Conservation (phyloP, 2,113 vertebrate species). For the Rhinoderma darwinii region DNA sequence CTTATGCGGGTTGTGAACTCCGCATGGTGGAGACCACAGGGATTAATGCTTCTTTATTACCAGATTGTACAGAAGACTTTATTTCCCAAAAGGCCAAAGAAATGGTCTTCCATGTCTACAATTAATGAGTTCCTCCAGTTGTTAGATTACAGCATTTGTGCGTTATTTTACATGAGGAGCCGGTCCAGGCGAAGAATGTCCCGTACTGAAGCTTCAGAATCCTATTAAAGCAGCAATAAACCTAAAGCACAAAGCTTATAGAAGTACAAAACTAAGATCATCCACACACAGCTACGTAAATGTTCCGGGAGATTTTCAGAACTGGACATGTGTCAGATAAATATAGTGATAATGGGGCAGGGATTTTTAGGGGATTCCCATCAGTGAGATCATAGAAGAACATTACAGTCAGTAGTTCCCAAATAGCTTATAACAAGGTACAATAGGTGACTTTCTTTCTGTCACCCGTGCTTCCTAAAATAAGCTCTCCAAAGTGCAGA, state of each 20-base stretch:
- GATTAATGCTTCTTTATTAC: not conserved
- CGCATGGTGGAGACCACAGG: not conserved
- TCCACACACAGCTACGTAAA: not conserved
- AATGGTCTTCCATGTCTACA: not conserved
- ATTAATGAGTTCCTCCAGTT: constrained; percentile 9
- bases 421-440: too few species aligned
- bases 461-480: too few species aligned
- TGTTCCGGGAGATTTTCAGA: not conserved
- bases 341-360: not conserved
- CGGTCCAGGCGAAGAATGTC: not conserved
- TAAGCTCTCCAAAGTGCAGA: too few species aligned
- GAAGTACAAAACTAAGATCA: not conserved
- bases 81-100: constrained; percentile 16
- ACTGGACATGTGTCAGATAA: not conserved
- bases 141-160: not conserved
- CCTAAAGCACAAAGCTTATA: not conserved
- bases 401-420: too few species aligned
- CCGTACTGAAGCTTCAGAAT: not conserved
- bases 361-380: too few species aligned
- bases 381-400: too few species aligned
- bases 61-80: not conserved
- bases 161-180: not conserved
- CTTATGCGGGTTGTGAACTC: not conserved
- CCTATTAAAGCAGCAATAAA: not conserved
- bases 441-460: too few species aligned